Percentiles rank a stretch among this genome's conserved stretches.
These are phyloP conservation scores for Montipora sp. DNA, from an alignment of 64 coral and sea anemone genomes.

Conservation along the genomic window DNA sequence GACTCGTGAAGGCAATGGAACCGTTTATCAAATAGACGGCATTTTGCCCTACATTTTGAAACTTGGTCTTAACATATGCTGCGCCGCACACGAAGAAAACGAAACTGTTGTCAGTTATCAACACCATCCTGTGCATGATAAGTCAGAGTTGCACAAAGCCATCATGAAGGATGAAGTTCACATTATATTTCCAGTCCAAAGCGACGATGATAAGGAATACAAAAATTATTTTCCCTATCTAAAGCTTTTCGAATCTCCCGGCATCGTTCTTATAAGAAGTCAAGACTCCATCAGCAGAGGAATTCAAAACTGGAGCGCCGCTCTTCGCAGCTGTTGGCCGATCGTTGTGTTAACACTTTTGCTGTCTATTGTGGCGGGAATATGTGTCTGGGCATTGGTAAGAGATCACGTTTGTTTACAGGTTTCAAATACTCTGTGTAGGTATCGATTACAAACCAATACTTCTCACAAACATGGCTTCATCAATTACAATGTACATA, in stretches of 20 bases:
- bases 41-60: background rate
- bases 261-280: background rate
- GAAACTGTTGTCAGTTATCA: background rate
- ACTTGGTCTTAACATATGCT: background rate
- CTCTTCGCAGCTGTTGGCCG: background rate
- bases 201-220: background rate
- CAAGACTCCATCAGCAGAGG: background rate
- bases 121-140: background rate
- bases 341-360: slow-evolving; percentile 18
- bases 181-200: background rate
- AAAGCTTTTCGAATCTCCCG: background rate
- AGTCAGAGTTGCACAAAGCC: background rate
- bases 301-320: background rate
- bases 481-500: no score
- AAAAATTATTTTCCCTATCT: background rate
- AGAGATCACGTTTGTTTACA: background rate
- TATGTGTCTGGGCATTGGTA: slow-evolving; percentile 5
- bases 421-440: no score
- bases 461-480: no score
- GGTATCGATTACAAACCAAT: no score
- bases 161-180: background rate
- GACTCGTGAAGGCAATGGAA: background rate
- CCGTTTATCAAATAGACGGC: background rate
- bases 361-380: slow-evolving; percentile 5
- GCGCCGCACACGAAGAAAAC: background rate